Base-by-base conservation (phyloP, 2,888 invertebrate genomes). In the Sphaerophoria rueppellii region DNA sequence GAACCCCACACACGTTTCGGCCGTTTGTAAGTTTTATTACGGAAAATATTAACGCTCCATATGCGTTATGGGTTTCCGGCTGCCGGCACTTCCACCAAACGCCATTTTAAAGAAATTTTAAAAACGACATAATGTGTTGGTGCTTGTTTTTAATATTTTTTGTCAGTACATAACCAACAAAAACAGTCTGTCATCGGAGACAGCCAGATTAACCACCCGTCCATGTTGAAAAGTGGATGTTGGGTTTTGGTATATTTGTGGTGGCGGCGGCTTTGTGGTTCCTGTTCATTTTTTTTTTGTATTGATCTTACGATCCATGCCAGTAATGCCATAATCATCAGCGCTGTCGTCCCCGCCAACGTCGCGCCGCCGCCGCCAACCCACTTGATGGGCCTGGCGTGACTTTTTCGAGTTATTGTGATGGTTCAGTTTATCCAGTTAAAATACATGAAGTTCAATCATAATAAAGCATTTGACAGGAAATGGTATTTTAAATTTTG, bases 1-100 rank as follows among this genome's bases (percentile, higher is more conserved):
- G 81, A 70, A 54, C 69, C 54, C 9, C 55, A 54, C 55, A 54
- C 85, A 85, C 85, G 85, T 85, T 81, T 81, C 48, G 65, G 58
- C 55, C 85, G 85, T 81, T 85, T 85, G 85, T 85, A 85, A 81
- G 81, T 72, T 85, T 85, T 85, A 85, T 85, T 81, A 72, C 85
- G 58, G 24, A 24, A 77, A 73, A 85, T 81, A 85, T 81, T 81
- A 81, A 81, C 76, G 81, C 81, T 77, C 65, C 73, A 77, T 24
- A 24, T 81, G 77, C 77, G 76, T 76, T 85, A 81, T 85, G 63
- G 69, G 75, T 61, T 71, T 32, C 48, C 37, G 12, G 75, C 67
- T 71, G 24, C 48, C 37, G 12, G 6, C 40, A 46, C 57, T 46
- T 32, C 16, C 60, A 61, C 46, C 63, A 46, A 46, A 75, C 70